Evolutionary conservation across 2,888 invertebrate genomes (phyloP), one percentile per base, ranked within the genome.

Genomic region (Polydrusus pterygomalis): DNA sequence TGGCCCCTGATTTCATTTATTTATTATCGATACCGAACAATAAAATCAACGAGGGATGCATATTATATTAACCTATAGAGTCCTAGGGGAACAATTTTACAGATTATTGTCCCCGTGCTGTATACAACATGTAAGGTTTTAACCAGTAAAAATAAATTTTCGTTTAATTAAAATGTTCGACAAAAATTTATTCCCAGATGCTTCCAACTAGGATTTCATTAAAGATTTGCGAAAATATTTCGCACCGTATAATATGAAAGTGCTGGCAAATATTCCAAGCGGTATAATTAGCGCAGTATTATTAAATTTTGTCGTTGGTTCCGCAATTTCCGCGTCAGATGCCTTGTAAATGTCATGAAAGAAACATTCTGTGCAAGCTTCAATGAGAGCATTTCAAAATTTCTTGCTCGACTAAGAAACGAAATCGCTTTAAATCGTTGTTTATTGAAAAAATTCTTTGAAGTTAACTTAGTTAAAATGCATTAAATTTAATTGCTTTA

Each of bases 221-320:
- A 20, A 51, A 51, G 51, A 51, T 20, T 51, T 18, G 54, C 25
- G 54, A 25, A 30, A 54, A 54, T 54, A n/a, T 30, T 20, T 54
- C 18, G 51, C 51, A 51, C 54, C n/a, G n/a, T 56, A 56, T 8
- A 13, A 38, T 40, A 60, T 18, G 17, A 60, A 60, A 60, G 56
- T 38, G 38, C 38, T 60, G 38, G 38, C 38, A 38, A 60, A 60
- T 60, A 60, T 60, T 18, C 38, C 17, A 60, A 15, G 58, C 38
- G 3, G 30, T 34, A 30, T 60, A 60, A 60, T 60, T 60, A 60
- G 38, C 58, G 11, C 38, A 60, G 58, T 38, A 60, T 38, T 60
- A 60, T 60, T 60, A 60, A 60, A 60, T 60, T 60, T 60, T 60
- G 58, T 60, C 38, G 38, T 60, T 60, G 58, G 38, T 38, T 60